phyloP scores from a whole-genome alignment of 2,113 vertebrate genomes.

The Tachycineta bicolor region DNA sequence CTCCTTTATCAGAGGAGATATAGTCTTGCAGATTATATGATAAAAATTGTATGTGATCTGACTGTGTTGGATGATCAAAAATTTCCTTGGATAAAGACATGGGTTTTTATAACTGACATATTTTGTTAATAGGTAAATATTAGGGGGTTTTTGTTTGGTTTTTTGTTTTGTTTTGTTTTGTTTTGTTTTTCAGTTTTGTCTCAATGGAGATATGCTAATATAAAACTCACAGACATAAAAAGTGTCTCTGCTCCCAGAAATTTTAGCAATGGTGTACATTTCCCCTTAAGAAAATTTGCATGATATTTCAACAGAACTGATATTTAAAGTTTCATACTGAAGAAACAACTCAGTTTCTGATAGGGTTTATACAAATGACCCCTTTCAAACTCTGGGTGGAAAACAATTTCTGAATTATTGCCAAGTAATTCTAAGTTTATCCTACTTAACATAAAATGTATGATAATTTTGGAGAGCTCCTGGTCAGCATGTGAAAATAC shows the following conservation, averaged over 20 bases:
- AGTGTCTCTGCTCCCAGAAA: not conserved
- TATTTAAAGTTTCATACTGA: not conserved
- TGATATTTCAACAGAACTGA: not conserved
- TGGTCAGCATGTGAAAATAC: not conserved
- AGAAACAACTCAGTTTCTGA: not conserved
- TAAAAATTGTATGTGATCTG: conserved; percentile 29
- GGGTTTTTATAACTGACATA: not conserved
- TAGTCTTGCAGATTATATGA: not conserved
- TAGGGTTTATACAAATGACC: not conserved
- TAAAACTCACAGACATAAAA: not conserved
- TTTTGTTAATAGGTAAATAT: not conserved
- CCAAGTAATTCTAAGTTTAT: not conserved
- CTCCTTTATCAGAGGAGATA: not conserved
- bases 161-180: too few relatives aligned
- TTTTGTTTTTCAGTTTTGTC: not conserved
- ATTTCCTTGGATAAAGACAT: not conserved
- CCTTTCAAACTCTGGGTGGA: not conserved
- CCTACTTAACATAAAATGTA: not conserved
- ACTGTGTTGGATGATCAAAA: not conserved
- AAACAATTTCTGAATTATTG: not conserved
- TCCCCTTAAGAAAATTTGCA: not conserved
- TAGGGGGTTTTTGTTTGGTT: not conserved
- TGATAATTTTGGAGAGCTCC: not conserved
- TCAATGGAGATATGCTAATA: not conserved
- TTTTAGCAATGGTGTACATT: not conserved